Base-by-base conservation (phyloP, 2,113 vertebrate genomes). In the Sander vitreus region DNA sequence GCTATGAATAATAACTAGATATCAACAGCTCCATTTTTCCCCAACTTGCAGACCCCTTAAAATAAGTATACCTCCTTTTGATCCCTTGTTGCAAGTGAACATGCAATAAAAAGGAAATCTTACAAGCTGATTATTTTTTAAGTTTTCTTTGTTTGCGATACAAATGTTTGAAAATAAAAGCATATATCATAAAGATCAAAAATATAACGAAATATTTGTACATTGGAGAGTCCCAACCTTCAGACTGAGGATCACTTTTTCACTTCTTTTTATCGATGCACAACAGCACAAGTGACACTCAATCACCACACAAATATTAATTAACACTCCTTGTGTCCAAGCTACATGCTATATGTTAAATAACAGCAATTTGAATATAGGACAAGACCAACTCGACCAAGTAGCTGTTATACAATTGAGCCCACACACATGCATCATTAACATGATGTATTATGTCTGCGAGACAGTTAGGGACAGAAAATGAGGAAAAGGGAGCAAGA, bases 401-500 rank as follows among this genome's bases (percentile, higher is more conserved):
- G 60, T 55, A 45, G 9, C 8, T 50, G 5, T 36, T 1, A 12
- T 1, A 50, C 10, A 55, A 36, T 65, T 45, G 65, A 65, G 30
- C 16, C 36, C 55, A 53, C 8, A 8, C 48, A 39, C 18, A 1
- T 51, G 25, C 63, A 63, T 43, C 45, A 65, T 67, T 78, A 74
- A 19, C 47, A 30, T 21, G 21, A 80, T 80, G 55, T 23, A 30
- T 50, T 72, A 15, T 59, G 62, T 16, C 76, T 53, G 64, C 3
- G 25, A 55, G 58, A 57, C 14, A n/a, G 16, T 63, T 73, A 72
- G 54, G 2, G 5, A 62, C n/a, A 64, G 51, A 83, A 71, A 71
- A 54, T 67, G 45, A 58, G 45, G 54, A 68, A 84, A 78, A 76
- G 21, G 65, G 33, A 76, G 74, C 54, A 77, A 69, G 73, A 78